These are phyloP conservation scores for Anser brachyrhynchus DNA, from an alignment of 2,113 vertebrate genomes.

Conservation along the genomic window DNA sequence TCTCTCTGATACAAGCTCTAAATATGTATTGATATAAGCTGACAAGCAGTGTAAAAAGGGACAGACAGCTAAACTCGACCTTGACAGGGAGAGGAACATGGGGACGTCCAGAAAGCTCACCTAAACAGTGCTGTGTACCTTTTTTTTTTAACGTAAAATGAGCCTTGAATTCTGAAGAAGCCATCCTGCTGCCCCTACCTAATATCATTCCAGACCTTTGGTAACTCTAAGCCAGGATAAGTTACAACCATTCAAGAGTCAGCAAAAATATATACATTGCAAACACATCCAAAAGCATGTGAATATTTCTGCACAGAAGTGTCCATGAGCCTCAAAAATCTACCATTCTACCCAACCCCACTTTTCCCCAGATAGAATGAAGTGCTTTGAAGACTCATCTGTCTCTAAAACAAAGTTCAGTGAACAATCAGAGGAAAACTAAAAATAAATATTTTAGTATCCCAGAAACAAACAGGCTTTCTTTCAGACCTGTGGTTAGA, in stretches of 20 bases:
- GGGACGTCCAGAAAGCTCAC: not conserved
- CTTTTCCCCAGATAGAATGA: not conserved
- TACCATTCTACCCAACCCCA: not conserved
- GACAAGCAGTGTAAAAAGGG: not conserved
- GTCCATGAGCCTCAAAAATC: not conserved
- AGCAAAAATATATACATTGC: not conserved
- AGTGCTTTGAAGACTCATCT: not conserved
- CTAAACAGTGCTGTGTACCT: fast-evolving
- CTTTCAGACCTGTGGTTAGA: not conserved
- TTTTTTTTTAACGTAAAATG: not conserved
- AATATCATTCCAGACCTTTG: not conserved
- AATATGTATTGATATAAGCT: not conserved
- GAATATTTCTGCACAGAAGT: not conserved
- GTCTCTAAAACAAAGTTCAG: not conserved
- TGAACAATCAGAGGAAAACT: not conserved
- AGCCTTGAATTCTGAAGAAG: not conserved
- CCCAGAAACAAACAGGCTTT: not conserved
- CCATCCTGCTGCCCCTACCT: not conserved
- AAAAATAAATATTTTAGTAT: not conserved
- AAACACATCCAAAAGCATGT: not conserved
- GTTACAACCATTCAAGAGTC: not conserved
- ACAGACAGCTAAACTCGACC: not conserved
- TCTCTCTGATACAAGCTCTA: not conserved
- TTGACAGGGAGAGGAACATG: not conserved
- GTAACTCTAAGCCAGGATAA: not conserved